These are phyloP conservation scores for Iselma pallidipennis DNA, from an alignment of 2,888 invertebrate species.

Conservation along the genomic window DNA sequence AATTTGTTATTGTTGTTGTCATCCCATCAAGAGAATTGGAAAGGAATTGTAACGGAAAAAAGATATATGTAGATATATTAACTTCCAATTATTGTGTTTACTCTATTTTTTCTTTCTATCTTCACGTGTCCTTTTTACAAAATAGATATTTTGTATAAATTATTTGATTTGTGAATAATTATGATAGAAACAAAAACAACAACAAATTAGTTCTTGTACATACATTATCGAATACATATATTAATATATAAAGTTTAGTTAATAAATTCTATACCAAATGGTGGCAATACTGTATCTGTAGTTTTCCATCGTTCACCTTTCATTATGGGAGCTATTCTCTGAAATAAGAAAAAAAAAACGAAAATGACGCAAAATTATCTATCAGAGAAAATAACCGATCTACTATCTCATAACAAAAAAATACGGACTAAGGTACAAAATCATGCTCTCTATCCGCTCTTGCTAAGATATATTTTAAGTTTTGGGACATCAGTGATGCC, in stretches of 20 bases:
- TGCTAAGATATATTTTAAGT: too few relatives aligned
- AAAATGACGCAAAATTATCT: too few relatives aligned
- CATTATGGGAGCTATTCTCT: constrained; percentile 24
- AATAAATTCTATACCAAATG: constrained; percentile 41
- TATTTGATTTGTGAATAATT: constrained; percentile 17
- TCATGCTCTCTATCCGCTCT: too few relatives aligned
- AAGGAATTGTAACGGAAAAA: background rate
- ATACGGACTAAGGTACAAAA: too few relatives aligned
- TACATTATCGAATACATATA: constrained; percentile 3
- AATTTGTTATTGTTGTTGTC: too few relatives aligned
- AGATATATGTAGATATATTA: background rate
- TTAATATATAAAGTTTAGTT: constrained; percentile 26
- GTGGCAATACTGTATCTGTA: constrained; percentile 30
- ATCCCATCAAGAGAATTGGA: background rate
- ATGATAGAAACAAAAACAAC: background rate
- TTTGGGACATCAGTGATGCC: too few relatives aligned
- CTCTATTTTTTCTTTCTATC: constrained; percentile 9
- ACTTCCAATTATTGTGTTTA: background rate
- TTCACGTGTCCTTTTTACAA: constrained; percentile 21
- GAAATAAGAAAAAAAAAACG: constrained; percentile 12
- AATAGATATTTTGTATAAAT: constrained; percentile 16
- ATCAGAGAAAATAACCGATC: too few relatives aligned
- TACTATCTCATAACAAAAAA: too few relatives aligned
- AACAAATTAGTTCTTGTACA: background rate
- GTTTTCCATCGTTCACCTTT: constrained; percentile 17